phyloP scores from a whole-genome alignment of 35 echinoderm and acorn worm species.

The Heliocidaris tuberculata region DNA sequence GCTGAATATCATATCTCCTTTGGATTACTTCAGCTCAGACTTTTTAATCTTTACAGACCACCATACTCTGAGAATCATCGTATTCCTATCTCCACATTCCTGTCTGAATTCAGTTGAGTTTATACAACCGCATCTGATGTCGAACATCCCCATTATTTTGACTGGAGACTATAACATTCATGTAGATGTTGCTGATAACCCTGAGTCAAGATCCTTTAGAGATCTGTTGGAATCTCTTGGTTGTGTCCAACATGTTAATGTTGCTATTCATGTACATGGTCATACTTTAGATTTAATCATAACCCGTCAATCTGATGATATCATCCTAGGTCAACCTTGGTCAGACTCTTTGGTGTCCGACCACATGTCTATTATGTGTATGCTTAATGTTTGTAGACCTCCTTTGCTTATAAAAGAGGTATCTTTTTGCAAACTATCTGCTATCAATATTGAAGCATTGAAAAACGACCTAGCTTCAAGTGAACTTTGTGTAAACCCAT shows the following conservation, averaged over 20 bases:
- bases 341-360: background rate
- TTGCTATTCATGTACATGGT: background rate
- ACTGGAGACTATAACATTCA: constrained; percentile 28
- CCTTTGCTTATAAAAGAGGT: background rate
- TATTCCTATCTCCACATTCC: constrained; percentile 22
- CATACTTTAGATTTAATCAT: constrained; percentile 25
- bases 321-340: background rate
- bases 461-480: background rate
- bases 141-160: background rate
- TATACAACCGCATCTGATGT: constrained; percentile 33
- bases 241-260: constrained; percentile 23
- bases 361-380: constrained; percentile 1
- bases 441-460: background rate
- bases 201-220: background rate
- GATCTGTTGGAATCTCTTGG: constrained; percentile 24
- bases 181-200: constrained; percentile 31
- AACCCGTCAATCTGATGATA: background rate
- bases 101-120: constrained; percentile 53
- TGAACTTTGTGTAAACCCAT: background rate
- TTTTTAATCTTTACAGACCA: constrained; percentile 48
- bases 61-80: constrained; percentile 51
- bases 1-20: too few relatives aligned
- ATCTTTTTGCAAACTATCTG: background rate
- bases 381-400: background rate
- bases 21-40: constrained; percentile 35